Percentiles rank a stretch among this genome's conserved stretches.
Evolutionary conservation across 2,797 vertebrate species (phyloP).

Genomic region (Tangara arthus): DNA sequence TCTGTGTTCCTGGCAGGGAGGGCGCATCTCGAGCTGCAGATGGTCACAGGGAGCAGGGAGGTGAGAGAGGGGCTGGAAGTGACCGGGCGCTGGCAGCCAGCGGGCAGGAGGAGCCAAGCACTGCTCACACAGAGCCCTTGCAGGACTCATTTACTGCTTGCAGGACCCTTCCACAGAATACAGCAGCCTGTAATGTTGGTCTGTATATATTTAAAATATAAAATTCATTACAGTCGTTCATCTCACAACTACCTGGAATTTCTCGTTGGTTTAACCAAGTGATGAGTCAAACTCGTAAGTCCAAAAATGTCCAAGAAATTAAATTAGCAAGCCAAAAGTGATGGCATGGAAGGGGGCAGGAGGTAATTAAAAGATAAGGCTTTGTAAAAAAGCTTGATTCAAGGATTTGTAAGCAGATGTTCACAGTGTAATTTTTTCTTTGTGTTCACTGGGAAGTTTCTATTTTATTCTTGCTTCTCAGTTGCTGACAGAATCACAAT

Average conservation of each 20-base stretch:
- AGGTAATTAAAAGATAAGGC: not conserved
- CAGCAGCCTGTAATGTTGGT: not conserved
- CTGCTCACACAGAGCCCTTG: not conserved
- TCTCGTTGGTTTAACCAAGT: not conserved
- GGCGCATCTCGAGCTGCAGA: not conserved
- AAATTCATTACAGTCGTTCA: accelerated
- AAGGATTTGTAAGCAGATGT: constrained; percentile 23
- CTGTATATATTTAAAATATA: accelerated
- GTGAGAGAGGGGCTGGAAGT: not conserved
- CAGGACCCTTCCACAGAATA: not conserved
- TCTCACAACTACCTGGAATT: not conserved
- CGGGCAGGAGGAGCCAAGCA: not conserved
- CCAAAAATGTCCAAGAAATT: not conserved
- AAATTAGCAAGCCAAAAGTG: not conserved
- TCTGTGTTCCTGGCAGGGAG: not conserved
- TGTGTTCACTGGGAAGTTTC: not conserved
- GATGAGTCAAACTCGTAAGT: not conserved
- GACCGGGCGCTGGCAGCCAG: not conserved
- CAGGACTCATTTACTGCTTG: not conserved
- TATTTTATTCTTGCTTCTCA: not conserved
- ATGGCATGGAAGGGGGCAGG: not conserved
- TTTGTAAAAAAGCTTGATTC: not conserved
- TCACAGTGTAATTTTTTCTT: not conserved
- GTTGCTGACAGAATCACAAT: not conserved
- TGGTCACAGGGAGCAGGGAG: not conserved